Percentiles rank a stretch among this genome's conserved stretches.
phyloP scores from a whole-genome alignment of 2,888 invertebrate genomes.

The Buathra laborator region DNA sequence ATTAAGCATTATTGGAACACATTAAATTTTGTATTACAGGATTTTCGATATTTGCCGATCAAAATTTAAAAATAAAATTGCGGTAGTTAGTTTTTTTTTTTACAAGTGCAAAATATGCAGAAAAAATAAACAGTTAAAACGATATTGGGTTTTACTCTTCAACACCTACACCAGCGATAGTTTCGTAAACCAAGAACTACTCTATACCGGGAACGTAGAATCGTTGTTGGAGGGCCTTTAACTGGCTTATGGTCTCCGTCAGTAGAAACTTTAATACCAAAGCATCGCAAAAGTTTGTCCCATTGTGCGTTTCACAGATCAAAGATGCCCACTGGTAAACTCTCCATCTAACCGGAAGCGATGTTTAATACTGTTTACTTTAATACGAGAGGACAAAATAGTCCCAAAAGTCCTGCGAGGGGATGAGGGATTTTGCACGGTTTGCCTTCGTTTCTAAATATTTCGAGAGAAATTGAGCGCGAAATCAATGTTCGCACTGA shows the following conservation, averaged over 20 bases:
- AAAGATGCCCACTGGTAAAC: constrained; percentile 21
- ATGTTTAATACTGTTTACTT: constrained; percentile 66
- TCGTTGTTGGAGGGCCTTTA: constrained; percentile 57
- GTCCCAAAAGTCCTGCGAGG: constrained; percentile 17
- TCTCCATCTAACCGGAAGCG: constrained; percentile 63
- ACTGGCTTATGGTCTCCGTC: constrained; percentile 56
- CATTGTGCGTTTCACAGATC: constrained; percentile 42
- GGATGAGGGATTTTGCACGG: constrained; percentile 42
- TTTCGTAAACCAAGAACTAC: not conserved
- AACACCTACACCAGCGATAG: too few relatives aligned
- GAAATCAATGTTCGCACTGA: constrained; percentile 84
- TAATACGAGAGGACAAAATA: constrained; percentile 45
- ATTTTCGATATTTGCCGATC: too few relatives aligned
- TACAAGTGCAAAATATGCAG: not conserved
- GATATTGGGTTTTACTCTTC: not conserved
- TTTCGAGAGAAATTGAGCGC: constrained; percentile 84
- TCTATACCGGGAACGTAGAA: constrained; percentile 9
- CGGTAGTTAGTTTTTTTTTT: not conserved
- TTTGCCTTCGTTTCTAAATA: constrained; percentile 73
- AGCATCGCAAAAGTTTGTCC: constrained; percentile 6
- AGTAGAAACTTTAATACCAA: constrained; percentile 16
- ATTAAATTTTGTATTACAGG: too few relatives aligned
- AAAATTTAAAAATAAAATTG: not conserved
- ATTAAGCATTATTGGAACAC: too few relatives aligned
- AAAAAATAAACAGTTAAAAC: not conserved